Base-by-base conservation (phyloP, 1,140 invertebrate genomes). In the Drosophila bifasciata region DNA sequence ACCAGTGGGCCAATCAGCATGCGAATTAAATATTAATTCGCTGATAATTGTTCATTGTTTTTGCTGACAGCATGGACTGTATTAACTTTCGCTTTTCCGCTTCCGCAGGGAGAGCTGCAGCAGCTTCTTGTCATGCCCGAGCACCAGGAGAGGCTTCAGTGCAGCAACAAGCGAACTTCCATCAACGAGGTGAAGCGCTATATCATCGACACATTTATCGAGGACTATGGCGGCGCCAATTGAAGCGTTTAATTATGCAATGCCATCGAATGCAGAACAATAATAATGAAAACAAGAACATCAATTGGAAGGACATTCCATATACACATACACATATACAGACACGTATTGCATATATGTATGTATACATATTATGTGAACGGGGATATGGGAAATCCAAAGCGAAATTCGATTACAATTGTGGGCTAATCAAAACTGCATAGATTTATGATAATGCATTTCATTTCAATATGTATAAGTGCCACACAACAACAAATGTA, bases 161-260 rank as follows among this genome's bases (percentile, higher is more conserved):
- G 90, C 74, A 91, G 90, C 60, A 85, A 72, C 23, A 84, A 80
- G 51, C 72, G 90, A 11, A 91, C 85, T 44, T 91, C 90, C 17
- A 91, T 91, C 67, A 91, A 91, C 61, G 90, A 91, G 68, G 90
- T 91, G 8, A 91, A 91, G 55, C 90, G 90, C 15, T 91, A 91
- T 43, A 91, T 91, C 44, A 91, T 91, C 63, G 90, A 91, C 71
- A 91, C 90, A 58, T 91, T 91, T 62, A 91, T 91, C 55, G 90
- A 90, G 72, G 90, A 91, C 70, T 90, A 91, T 49, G 79, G 66
- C 19, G 55, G 71, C 78, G n/a, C n/a, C n/a, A 86, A 88, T 77
- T 88, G 73, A 86, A 40, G 62, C 25, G 39, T 52, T 13, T 39
- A 19, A 53, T 62, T 44, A 49, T 48, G 41, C 60, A 44, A 32